A percentile compares a stretch with the other conserved stretches of the same genome.
Evolutionary conservation across 2,888 invertebrate species (phyloP).

Genomic region (Ctena decussata): DNA sequence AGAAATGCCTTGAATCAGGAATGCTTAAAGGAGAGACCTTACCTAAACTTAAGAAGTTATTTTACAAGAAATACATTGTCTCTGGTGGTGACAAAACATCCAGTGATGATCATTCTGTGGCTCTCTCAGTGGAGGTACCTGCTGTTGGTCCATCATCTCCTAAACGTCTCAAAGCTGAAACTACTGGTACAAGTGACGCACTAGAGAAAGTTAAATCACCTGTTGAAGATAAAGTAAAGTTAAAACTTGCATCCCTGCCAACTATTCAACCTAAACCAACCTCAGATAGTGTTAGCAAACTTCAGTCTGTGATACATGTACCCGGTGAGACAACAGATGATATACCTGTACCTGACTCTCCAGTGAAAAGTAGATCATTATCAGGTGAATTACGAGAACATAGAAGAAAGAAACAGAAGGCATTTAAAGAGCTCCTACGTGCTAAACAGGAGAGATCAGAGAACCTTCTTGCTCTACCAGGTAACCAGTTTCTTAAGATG

Average conservation of each 20-base stretch:
- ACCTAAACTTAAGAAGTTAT: not conserved
- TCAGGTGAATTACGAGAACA: conserved; percentile 41
- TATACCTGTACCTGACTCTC: not conserved
- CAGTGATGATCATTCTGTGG: not conserved
- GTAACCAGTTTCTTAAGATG: too few species aligned
- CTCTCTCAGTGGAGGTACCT: not conserved
- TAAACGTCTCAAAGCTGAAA: not conserved
- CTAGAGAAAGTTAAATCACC: not conserved
- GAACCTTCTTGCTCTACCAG: conserved; percentile 35
- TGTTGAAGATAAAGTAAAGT: not conserved
- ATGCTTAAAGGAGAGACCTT: not conserved
- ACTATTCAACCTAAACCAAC: not conserved
- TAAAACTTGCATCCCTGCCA: not conserved
- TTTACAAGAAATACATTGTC: not conserved
- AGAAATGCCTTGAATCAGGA: conserved; percentile 89
- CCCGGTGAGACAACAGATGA: not conserved
- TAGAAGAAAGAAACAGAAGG: conserved; percentile 37
- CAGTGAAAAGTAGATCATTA: not conserved
- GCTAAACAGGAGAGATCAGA: conserved; percentile 84
- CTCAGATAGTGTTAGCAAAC: not conserved
- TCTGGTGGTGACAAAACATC: not conserved
- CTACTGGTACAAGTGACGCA: not conserved
- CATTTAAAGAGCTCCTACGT: conserved; percentile 52
- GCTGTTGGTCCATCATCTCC: not conserved
- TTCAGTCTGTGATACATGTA: not conserved